Evolutionary conservation across 2,888 invertebrate genomes (phyloP), one percentile per base, ranked within the genome.

Genomic region (Choristoneura rosaceana): DNA sequence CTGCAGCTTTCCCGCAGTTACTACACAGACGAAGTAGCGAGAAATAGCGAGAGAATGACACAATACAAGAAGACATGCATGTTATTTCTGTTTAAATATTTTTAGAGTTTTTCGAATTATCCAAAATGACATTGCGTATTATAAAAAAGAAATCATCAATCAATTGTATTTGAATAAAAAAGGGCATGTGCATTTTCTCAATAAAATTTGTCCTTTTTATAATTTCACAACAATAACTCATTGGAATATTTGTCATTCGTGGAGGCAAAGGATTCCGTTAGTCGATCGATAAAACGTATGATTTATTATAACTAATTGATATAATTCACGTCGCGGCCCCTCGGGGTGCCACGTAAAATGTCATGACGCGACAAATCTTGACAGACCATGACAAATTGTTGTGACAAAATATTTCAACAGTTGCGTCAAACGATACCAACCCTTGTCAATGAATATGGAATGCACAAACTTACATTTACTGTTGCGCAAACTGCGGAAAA

Each of bases 331-430:
- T 82, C 83, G 79, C 78, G 81, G 82, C 82, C 87, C 87, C 86
- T 85, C 88, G 79, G 88, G 89, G 85, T 78, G 85, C 80, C 84
- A 77, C 73, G 76, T 74, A 76, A 80, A 81, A 79, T 83, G 89
- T 90, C 90, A 91, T 93, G 93, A 93, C 90, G 83, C 78, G 90
- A 89, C 80, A 84, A 79, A 90, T 88, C 85, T 76, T 87, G 92
- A 92, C 93, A 90, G 83, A 78, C 86, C 90, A 81, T 93, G 92
- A 94, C 94, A 91, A 94, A 94, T 94, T 93, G 91, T 93, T 93
- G 86, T 94, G 94, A 93, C 94, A 93, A 93, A 93, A 94, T 93
- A 94, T 94, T 94, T 93, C 93, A 94, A 91, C 93, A 92, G 91
- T 90, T 91, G 90, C 90, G 83, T 91, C 88, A 89, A 88, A 74